A percentile compares a stretch with the other conserved stretches of the same genome.
These are phyloP conservation scores for Matsumurasca onukii DNA, from an alignment of 1,140 invertebrate genomes.

Conservation along the genomic window DNA sequence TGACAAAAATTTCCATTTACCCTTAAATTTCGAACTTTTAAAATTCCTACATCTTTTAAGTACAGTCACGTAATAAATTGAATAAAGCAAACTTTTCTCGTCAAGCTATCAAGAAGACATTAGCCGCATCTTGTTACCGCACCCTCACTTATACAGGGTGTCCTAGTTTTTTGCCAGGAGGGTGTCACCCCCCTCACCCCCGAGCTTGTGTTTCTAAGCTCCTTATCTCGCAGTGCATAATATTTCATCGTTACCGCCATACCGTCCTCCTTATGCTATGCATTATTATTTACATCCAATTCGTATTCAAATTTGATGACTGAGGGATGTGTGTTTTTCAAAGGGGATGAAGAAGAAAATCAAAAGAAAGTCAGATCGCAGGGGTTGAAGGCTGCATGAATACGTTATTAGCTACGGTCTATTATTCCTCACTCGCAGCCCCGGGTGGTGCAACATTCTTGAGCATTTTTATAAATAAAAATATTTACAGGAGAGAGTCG, in stretches of 20 bases:
- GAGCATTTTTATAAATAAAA: too few species aligned
- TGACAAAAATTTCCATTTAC: too few species aligned
- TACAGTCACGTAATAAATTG: too few species aligned
- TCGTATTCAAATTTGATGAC: constrained; percentile 32
- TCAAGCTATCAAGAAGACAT: too few species aligned
- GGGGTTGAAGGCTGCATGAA: constrained; percentile 18
- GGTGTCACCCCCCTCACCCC: background rate
- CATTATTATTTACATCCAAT: constrained; percentile 32
- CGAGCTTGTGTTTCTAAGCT: background rate
- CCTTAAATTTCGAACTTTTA: too few species aligned
- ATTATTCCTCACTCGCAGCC: constrained; percentile 21
- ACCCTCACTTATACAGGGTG: too few species aligned
- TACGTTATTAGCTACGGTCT: constrained; percentile 28
- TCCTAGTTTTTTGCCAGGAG: too few species aligned
- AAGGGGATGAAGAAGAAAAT: constrained; percentile 31
- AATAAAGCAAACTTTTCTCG: too few species aligned
- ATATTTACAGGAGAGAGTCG: too few species aligned
- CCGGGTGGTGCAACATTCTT: background rate
- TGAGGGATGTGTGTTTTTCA: constrained; percentile 26
- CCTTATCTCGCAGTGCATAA: constrained; percentile 27
- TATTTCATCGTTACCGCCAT: constrained; percentile 26
- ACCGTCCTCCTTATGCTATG: constrained; percentile 14
- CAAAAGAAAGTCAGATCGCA: constrained; percentile 25
- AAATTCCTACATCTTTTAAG: too few species aligned
- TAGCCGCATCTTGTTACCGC: too few species aligned